These are phyloP conservation scores for Drosophila kohkoa DNA, from an alignment of 1,140 invertebrate genomes.

Conservation along the genomic window DNA sequence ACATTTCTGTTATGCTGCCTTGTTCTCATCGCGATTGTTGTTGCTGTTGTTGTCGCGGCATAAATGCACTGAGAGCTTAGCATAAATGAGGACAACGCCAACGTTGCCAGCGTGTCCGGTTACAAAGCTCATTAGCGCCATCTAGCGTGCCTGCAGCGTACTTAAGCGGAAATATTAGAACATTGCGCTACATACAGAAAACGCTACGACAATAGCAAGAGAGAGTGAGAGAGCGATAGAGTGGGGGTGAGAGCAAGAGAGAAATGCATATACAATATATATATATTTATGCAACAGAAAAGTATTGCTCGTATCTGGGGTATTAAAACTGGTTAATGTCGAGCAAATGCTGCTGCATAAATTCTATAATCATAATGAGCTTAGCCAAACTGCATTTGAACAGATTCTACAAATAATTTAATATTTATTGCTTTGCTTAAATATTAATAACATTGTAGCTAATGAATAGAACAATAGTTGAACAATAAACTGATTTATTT, in stretches of 20 bases:
- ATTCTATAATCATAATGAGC: not conserved
- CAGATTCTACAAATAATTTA: not conserved
- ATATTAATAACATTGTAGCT: not conserved
- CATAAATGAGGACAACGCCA: conserved; percentile 71
- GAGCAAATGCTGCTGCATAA: not conserved
- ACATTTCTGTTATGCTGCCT: conserved; percentile 48
- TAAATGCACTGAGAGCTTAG: conserved; percentile 75
- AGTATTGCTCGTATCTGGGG: not conserved
- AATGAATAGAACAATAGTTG: not conserved
- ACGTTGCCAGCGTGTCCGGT: conserved; percentile 62
- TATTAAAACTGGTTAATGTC: not conserved
- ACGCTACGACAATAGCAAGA: not conserved
- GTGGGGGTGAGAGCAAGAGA: not conserved
- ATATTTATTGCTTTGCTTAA: not conserved
- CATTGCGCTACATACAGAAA: conserved; percentile 22
- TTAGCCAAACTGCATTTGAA: not conserved
- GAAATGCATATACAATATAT: not conserved
- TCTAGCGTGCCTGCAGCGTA: conserved; percentile 52
- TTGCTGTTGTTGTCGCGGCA: conserved; percentile 48
- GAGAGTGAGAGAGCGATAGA: not conserved
- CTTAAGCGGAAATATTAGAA: conserved; percentile 41
- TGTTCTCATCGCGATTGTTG: conserved; percentile 2
- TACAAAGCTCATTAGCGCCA: conserved; percentile 80
- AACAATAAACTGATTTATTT: not conserved
- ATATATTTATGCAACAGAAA: not conserved